Conservation (phyloP, 2,888 invertebrate species). For the Physocephala rufipes region DNA sequence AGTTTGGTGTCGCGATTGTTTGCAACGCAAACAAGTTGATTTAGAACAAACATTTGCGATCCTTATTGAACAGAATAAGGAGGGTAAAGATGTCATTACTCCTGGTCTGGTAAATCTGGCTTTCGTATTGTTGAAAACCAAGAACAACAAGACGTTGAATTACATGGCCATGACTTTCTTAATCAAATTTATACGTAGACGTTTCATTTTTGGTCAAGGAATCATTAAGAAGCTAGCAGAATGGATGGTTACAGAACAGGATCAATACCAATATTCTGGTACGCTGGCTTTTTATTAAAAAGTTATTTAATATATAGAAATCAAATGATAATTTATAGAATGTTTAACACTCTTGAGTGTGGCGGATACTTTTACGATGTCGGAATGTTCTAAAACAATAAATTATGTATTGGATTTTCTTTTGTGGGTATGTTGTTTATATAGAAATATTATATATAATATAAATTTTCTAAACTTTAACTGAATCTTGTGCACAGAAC, state of each 20-base stretch:
- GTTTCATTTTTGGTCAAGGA: conserved; percentile 68
- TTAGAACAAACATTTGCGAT: conserved; percentile 59
- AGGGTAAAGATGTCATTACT: conserved; percentile 64
- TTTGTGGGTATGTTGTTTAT: conserved; percentile 52
- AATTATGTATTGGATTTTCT: conserved; percentile 62
- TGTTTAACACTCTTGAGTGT: conserved; percentile 61
- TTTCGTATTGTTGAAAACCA: conserved; percentile 66
- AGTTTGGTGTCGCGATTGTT: conserved; percentile 69
- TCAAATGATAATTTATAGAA: conserved; percentile 48
- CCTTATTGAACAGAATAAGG: conserved; percentile 63
- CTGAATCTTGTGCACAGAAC: too few relatives aligned
- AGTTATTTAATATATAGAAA: neutral
- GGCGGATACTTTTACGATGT: conserved; percentile 63
- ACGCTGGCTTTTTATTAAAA: conserved; percentile 26
- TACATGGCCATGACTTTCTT: conserved; percentile 69
- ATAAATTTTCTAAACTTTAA: too few relatives aligned
- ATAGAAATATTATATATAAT: too few relatives aligned
- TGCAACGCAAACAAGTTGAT: conserved; percentile 57
- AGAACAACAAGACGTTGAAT: conserved; percentile 60
- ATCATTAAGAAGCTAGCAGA: conserved; percentile 70
- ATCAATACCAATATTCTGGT: conserved; percentile 71
- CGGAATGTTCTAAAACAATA: conserved; percentile 61
- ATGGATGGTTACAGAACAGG: conserved; percentile 69
- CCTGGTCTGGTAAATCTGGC: conserved; percentile 68
- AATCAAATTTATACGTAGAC: conserved; percentile 70